phyloP scores from a whole-genome alignment of 2,797 vertebrate genomes.

The Melanotaenia trifasciata region DNA sequence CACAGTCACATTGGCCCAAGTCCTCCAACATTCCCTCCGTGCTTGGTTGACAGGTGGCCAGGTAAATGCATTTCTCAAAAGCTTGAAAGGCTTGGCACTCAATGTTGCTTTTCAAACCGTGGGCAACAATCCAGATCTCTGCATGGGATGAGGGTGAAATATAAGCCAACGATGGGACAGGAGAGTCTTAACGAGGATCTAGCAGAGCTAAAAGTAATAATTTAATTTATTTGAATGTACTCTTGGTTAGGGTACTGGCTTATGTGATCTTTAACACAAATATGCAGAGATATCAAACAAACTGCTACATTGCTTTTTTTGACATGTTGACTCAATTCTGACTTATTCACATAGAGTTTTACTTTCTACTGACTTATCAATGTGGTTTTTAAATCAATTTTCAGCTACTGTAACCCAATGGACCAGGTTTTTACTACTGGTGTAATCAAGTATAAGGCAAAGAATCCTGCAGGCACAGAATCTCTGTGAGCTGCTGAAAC shows the following conservation, averaged over 20 bases:
- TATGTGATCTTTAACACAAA: slow-evolving; percentile 39
- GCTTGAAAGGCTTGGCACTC: slow-evolving; percentile 52
- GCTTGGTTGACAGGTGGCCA: slow-evolving; percentile 58
- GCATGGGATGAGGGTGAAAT: slow-evolving; percentile 52
- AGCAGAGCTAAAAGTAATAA: slow-evolving; percentile 36
- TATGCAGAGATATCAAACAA: slow-evolving; percentile 33
- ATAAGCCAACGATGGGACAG: slow-evolving; percentile 33
- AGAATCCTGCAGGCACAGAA: background rate
- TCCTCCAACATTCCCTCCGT: slow-evolving; percentile 1
- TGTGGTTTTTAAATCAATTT: slow-evolving; percentile 11
- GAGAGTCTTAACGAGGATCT: slow-evolving; percentile 13
- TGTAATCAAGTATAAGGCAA: background rate
- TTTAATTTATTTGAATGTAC: slow-evolving; percentile 45
- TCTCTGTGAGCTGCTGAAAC: background rate
- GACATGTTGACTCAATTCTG: slow-evolving; percentile 5
- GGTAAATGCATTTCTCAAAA: slow-evolving; percentile 59
- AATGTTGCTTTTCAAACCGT: slow-evolving; percentile 50
- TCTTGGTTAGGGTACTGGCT: slow-evolving; percentile 30
- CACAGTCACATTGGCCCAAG: slow-evolving; percentile 67
- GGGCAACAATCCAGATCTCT: slow-evolving; percentile 55
- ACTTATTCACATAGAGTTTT: no score
- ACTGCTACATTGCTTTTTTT: slow-evolving; percentile 10
- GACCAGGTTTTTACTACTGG: background rate
- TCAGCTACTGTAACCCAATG: background rate
- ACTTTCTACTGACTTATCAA: background rate